phyloP scores from a whole-genome alignment of 1,140 invertebrate species.

The Heterodera schachtii region DNA sequence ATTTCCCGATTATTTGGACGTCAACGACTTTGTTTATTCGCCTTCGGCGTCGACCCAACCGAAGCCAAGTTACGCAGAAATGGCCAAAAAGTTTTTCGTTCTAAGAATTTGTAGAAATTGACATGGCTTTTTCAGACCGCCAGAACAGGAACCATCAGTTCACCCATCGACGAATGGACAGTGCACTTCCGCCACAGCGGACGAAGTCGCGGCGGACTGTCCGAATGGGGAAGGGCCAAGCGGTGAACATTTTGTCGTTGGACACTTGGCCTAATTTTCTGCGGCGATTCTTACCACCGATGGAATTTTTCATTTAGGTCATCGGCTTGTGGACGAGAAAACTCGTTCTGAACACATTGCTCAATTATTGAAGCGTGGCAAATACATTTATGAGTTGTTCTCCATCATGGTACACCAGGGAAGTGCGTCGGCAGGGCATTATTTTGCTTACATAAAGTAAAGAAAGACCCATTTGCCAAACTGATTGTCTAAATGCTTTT shows the following conservation, averaged over 20 bases:
- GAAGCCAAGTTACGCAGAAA: slow-evolving; percentile 61
- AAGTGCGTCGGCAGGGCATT: slow-evolving; percentile 86
- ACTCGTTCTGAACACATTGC: slow-evolving; percentile 68
- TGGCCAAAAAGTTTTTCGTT: slow-evolving; percentile 41
- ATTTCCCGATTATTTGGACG: slow-evolving; percentile 80
- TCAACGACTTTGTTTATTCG: slow-evolving; percentile 77
- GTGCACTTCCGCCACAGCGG: too few relatives aligned
- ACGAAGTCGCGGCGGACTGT: too few relatives aligned
- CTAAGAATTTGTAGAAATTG: not conserved
- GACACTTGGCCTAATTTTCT: not conserved
- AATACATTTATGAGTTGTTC: slow-evolving; percentile 83
- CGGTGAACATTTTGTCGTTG: too few relatives aligned
- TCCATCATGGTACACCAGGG: slow-evolving; percentile 92
- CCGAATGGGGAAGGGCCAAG: too few relatives aligned
- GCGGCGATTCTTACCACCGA: too few relatives aligned
- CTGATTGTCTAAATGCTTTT: slow-evolving; percentile 20
- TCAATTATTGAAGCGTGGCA: slow-evolving; percentile 69
- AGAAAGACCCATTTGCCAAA: not conserved
- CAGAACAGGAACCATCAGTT: not conserved
- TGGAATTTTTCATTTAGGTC: too few relatives aligned
- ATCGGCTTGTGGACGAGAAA: not conserved
- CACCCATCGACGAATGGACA: not conserved
- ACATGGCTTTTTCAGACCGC: not conserved
- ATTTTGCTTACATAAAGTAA: slow-evolving; percentile 90
- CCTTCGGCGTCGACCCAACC: slow-evolving; percentile 56